Evolutionary conservation across 2,888 invertebrate species (phyloP).

Genomic region (Lottia scabra): DNA sequence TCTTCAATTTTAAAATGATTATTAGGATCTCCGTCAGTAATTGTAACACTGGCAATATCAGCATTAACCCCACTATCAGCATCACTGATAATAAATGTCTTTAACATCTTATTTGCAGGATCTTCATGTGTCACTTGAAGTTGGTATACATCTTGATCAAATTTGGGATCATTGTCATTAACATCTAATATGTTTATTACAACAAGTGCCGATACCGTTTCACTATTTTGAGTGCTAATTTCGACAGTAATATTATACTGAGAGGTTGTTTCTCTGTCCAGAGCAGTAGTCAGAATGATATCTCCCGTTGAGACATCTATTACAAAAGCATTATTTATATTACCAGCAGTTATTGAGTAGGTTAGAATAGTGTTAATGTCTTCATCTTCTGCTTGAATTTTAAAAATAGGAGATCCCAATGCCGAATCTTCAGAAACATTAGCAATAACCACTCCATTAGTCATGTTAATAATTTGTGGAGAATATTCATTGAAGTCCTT

Average conservation of each 20-base stretch:
- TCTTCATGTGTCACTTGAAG: conserved; percentile 92
- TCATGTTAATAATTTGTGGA: neutral
- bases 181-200: conserved; percentile 86
- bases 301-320: conserved; percentile 64
- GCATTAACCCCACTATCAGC: conserved; percentile 87
- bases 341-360: conserved; percentile 32
- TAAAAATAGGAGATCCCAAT: neutral
- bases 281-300: conserved; percentile 82
- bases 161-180: conserved; percentile 80
- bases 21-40: conserved; percentile 42
- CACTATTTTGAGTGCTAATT: conserved; percentile 29
- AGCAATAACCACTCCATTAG: neutral
- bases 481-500: neutral
- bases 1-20: conserved; percentile 36
- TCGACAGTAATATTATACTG: conserved; percentile 35
- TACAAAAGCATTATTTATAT: conserved; percentile 28
- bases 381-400: conserved; percentile 23
- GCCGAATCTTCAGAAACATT: neutral
- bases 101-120: conserved; percentile 85
- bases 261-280: conserved; percentile 82
- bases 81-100: conserved; percentile 84
- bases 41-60: conserved; percentile 80
- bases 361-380: conserved; percentile 33
- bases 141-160: conserved; percentile 74
- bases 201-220: conserved; percentile 29